Percentiles rank a stretch among this genome's conserved stretches.
Evolutionary conservation across 1,140 invertebrate genomes (phyloP).

Genomic region (Penaeus chinensis): DNA sequence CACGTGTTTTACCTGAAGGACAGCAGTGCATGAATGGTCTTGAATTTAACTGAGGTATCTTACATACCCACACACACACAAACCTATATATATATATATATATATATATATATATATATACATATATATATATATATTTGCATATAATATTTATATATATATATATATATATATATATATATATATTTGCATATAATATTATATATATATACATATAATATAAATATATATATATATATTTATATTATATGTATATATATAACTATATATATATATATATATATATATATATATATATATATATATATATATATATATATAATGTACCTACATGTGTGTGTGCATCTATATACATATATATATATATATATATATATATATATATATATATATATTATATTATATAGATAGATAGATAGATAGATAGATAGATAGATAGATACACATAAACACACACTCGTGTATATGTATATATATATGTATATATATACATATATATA

Average conservation of each 20-base stretch:
- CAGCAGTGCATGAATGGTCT: not conserved
- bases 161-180: slow-evolving; percentile 25
- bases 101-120: not conserved
- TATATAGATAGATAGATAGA: not conserved
- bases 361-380: slow-evolving; percentile 29
- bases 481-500: slow-evolving; percentile 12
- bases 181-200: too few relatives aligned
- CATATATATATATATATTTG: not conserved
- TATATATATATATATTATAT: not conserved
- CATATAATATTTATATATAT: not conserved
- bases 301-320: slow-evolving; percentile 22
- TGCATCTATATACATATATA: slow-evolving; percentile 16
- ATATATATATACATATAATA: too few relatives aligned
- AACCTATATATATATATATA: not conserved
- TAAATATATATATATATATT: too few relatives aligned
- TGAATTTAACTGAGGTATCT: too few relatives aligned
- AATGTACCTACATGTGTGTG: slow-evolving; percentile 10
- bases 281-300: too few relatives aligned
- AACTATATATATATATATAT: slow-evolving; percentile 4
- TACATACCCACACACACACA: too few relatives aligned
- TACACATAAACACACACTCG: slow-evolving; percentile 1
- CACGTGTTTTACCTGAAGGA: slow-evolving; percentile 74
- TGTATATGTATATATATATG: slow-evolving; percentile 12
- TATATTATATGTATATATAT: slow-evolving; percentile 12
- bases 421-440: not conserved